These are phyloP conservation scores for Formicarius rufipectus DNA, from an alignment of 2,113 vertebrate genomes.

Conservation along the genomic window DNA sequence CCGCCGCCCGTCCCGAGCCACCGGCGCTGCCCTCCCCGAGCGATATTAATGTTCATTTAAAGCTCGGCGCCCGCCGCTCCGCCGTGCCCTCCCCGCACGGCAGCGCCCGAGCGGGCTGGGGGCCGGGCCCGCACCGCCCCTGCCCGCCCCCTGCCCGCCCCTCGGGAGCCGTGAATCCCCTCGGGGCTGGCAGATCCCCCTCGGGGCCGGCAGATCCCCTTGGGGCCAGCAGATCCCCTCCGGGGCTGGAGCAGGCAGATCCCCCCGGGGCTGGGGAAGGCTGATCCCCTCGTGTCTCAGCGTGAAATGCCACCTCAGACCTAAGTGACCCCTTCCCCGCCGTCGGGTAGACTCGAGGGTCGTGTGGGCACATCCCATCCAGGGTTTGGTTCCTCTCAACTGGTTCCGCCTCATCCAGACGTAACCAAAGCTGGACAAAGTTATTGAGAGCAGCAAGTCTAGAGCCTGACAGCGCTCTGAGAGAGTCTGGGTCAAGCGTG, in stretches of 20 bases:
- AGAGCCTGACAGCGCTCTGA: not conserved
- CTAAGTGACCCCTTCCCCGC: fast-evolving
- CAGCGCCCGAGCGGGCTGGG: not conserved
- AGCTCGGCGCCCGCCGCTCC: conserved; percentile 49
- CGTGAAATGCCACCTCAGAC: not conserved
- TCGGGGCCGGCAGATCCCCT: not conserved
- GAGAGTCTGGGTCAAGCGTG: fast-evolving
- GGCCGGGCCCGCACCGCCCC: not conserved
- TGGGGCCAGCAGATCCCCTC: not conserved
- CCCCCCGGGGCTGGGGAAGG: not conserved
- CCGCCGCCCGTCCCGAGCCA: not conserved
- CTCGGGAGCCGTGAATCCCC: not conserved
- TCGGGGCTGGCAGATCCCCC: not conserved
- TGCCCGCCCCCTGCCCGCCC: not conserved
- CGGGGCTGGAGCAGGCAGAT: too few relatives aligned
- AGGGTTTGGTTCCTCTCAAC: fast-evolving
- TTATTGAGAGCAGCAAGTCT: fast-evolving
- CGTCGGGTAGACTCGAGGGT: fast-evolving
- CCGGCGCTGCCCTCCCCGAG: conserved; percentile 7
- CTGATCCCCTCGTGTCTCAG: not conserved
- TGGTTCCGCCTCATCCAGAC: not conserved
- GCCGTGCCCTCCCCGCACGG: conserved; percentile 2
- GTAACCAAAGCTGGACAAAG: not conserved
- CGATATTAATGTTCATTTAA: conserved; percentile 44
- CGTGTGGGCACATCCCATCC: fast-evolving